Conservation (phyloP, 2,797 vertebrate genomes). For the Macrochelys suwanniensis region DNA sequence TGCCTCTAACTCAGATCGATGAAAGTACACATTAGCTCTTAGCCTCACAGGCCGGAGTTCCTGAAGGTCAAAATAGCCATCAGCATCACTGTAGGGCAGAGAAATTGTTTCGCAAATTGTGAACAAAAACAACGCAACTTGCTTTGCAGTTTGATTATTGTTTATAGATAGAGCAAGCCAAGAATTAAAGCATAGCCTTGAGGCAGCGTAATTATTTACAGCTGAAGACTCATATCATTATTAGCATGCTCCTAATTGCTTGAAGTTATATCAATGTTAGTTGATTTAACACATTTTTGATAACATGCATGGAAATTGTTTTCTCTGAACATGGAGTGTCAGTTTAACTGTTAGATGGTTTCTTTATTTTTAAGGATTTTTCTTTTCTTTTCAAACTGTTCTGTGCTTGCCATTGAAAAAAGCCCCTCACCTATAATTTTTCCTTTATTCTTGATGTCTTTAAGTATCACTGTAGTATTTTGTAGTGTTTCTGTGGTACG, state of each 20-base stretch:
- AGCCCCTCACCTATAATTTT: slow-evolving; percentile 44
- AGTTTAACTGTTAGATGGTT: slow-evolving; percentile 86
- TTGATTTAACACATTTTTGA: slow-evolving; percentile 95
- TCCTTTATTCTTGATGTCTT: slow-evolving; percentile 42
- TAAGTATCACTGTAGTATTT: slow-evolving; percentile 38
- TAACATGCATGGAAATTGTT: slow-evolving; percentile 93
- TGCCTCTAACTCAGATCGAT: slow-evolving; percentile 88
- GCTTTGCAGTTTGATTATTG: slow-evolving; percentile 99
- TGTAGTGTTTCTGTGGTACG: slow-evolving; percentile 45
- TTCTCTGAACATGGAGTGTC: slow-evolving; percentile 89
- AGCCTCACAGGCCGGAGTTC: slow-evolving; percentile 86
- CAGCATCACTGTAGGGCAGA: slow-evolving; percentile 91
- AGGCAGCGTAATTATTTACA: slow-evolving; percentile 99
- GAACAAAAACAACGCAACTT: slow-evolving; percentile 91
- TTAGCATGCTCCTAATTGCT: slow-evolving; percentile 99
- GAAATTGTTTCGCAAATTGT: slow-evolving; percentile 90
- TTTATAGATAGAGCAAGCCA: slow-evolving; percentile 98
- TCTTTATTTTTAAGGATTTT: slow-evolving; percentile 80
- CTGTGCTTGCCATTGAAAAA: slow-evolving; percentile 51
- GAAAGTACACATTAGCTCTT: slow-evolving; percentile 86
- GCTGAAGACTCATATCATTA: slow-evolving; percentile 99
- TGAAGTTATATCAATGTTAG: slow-evolving; percentile 99
- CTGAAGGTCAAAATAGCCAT: slow-evolving; percentile 95
- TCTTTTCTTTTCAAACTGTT: slow-evolving; percentile 66
- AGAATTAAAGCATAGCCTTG: slow-evolving; percentile 98